phyloP scores from a whole-genome alignment of 1,140 invertebrate genomes.

The Drosophila nasuta region DNA sequence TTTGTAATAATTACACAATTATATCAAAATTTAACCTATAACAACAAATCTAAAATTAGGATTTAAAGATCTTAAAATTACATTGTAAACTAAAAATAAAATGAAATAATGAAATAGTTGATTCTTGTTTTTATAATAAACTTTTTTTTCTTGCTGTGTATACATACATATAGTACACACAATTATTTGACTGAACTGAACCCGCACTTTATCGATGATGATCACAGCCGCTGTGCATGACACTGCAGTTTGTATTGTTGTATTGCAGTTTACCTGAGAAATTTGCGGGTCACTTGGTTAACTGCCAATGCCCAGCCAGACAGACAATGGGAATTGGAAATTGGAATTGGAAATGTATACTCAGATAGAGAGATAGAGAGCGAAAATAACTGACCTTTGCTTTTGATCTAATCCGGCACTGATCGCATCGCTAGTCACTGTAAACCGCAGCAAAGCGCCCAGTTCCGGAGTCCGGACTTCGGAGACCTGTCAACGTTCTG shows the following conservation, averaged over 20 bases:
- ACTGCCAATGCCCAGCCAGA: not conserved
- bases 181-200: not conserved
- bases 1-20: too few relatives aligned
- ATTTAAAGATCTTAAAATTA: fast-evolving
- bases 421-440: conserved; percentile 45
- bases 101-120: too few relatives aligned
- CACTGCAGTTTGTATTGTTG: conserved; percentile 6
- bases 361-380: too few relatives aligned
- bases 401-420: conserved; percentile 36
- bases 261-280: not conserved
- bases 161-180: too few relatives aligned
- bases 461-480: conserved; percentile 63
- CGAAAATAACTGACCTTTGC: conserved; percentile 35
- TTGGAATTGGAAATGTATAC: not conserved
- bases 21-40: too few relatives aligned
- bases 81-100: too few relatives aligned
- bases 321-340: conserved; percentile 17
- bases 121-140: too few relatives aligned
- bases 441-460: conserved; percentile 73
- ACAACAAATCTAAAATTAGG: too few relatives aligned
- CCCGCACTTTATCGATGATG: not conserved
- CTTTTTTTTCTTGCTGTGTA: too few relatives aligned
- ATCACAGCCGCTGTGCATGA: not conserved
- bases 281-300: conserved; percentile 27
- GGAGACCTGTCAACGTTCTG: conserved; percentile 49